Evolutionary conservation across 2,888 invertebrate species (phyloP).

Genomic region (Lycophotia porphyrea): DNA sequence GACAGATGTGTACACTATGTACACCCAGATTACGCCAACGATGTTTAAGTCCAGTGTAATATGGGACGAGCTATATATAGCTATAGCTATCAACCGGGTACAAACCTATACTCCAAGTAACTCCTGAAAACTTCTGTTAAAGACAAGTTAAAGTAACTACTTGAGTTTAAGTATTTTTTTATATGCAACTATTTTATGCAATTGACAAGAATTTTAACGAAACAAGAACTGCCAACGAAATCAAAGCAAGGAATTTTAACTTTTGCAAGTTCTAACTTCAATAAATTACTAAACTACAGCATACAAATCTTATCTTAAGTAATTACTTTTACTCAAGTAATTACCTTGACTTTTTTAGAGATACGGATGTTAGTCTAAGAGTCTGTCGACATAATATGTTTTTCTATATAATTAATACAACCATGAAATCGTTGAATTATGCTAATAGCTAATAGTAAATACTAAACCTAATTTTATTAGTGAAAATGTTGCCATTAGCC

Average conservation of each 20-base stretch:
- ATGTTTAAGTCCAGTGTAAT: not conserved
- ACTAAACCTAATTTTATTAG: constrained; percentile 32
- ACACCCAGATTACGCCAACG: not conserved
- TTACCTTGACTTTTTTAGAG: too few relatives aligned
- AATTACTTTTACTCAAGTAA: too few relatives aligned
- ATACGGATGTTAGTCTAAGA: not conserved
- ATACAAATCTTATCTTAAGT: too few relatives aligned
- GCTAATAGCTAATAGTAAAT: constrained; percentile 4
- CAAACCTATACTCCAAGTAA: not conserved
- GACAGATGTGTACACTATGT: not conserved
- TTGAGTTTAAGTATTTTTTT: not conserved
- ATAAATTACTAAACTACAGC: too few relatives aligned
- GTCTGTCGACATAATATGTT: not conserved
- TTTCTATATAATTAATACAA: not conserved
- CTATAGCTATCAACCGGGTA: not conserved
- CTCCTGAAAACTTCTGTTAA: not conserved
- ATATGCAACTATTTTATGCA: not conserved
- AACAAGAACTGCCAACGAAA: too few relatives aligned
- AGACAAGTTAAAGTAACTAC: not conserved
- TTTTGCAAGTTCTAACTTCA: too few relatives aligned
- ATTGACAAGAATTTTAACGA: too few relatives aligned
- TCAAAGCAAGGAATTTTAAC: too few relatives aligned
- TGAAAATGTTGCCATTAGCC: constrained; percentile 32
- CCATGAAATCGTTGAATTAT: not conserved
- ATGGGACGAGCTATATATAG: too few relatives aligned